Evolutionary conservation across 2,888 invertebrate species (phyloP), one percentile per base, ranked within the genome.

Genomic region (Enchytraeus crypticus): DNA sequence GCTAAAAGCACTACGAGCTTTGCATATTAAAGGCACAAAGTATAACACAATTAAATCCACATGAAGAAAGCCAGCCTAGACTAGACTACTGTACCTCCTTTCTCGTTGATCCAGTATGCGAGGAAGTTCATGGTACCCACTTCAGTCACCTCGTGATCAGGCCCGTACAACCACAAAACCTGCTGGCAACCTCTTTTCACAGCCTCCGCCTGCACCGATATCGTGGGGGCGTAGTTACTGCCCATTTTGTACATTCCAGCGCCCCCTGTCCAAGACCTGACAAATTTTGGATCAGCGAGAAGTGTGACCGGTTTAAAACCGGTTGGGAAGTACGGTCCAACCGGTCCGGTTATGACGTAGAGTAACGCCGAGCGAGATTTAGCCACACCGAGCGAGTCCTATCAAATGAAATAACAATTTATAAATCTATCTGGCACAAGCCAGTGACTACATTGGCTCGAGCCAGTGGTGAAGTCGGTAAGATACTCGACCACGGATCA

Each of bases 51-150:
- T n/a, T n/a, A n/a, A n/a, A n/a, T n/a, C n/a, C n/a, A n/a, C n/a
- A n/a, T n/a, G n/a, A n/a, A n/a, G n/a, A n/a, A n/a, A n/a, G n/a
- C n/a, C n/a, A n/a, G n/a, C n/a, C n/a, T n/a, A n/a, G n/a, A n/a
- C n/a, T n/a, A n/a, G n/a, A n/a, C n/a, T n/a, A n/a, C n/a, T n/a
- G n/a, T 80, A 92, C 92, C 90, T 84, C 95, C 96, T 75, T 89
- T 82, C 59, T 91, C 88, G 75, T 96, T 90, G 66, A 88, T 83
- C 80, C 86, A 87, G 72, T 89, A 86, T 77, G 92, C 84, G 78
- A 97, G 96, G 59, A 98, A 86, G 77, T 98, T 98, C 98, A 98
- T 98, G 18, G 96, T 90, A 57, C 98, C 98, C 51, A 91, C 95
- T 84, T 98, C 98, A 0, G 98, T 97, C 30, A 98, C 77, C 77